Evolutionary conservation across 2,797 vertebrate species (phyloP).

Genomic region (Semaprochilodus insignis): DNA sequence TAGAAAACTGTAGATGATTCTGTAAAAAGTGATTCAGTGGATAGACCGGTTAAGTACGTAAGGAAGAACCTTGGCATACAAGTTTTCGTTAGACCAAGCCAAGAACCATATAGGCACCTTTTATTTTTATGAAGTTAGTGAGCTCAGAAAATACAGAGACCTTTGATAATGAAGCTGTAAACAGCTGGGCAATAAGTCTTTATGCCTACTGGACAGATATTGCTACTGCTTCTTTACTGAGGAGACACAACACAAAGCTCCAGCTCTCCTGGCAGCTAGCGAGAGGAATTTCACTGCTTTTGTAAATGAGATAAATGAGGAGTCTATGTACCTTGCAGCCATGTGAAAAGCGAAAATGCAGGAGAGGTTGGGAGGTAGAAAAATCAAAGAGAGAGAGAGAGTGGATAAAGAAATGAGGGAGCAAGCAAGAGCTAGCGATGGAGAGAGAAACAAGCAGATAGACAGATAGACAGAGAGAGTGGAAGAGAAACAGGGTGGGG

Average conservation of each 20-base stretch:
- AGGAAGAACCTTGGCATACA: no score
- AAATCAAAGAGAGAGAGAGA: neutral
- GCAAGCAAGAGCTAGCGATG: neutral
- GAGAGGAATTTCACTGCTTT: slow-evolving; percentile 45
- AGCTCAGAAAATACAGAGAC: neutral
- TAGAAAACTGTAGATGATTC: no score
- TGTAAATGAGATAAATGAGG: slow-evolving; percentile 44
- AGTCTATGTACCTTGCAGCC: slow-evolving; percentile 24
- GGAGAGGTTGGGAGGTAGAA: slow-evolving; percentile 5
- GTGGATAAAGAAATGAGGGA: neutral
- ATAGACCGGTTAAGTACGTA: no score
- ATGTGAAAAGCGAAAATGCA: neutral
- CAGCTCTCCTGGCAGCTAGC: slow-evolving; percentile 1
- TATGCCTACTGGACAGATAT: neutral
- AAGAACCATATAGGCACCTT: no score
- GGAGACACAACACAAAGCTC: neutral
- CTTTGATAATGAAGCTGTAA: slow-evolving; percentile 1
- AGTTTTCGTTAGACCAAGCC: no score
- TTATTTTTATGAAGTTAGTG: neutral
- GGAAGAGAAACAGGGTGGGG: neutral
- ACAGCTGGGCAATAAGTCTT: neutral
- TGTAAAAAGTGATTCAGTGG: no score
- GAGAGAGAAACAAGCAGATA: slow-evolving; percentile 13
- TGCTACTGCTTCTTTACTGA: neutral
- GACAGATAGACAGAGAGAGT: neutral